phyloP scores from a whole-genome alignment of 2,888 invertebrate species.

The Calameuta filiformis region DNA sequence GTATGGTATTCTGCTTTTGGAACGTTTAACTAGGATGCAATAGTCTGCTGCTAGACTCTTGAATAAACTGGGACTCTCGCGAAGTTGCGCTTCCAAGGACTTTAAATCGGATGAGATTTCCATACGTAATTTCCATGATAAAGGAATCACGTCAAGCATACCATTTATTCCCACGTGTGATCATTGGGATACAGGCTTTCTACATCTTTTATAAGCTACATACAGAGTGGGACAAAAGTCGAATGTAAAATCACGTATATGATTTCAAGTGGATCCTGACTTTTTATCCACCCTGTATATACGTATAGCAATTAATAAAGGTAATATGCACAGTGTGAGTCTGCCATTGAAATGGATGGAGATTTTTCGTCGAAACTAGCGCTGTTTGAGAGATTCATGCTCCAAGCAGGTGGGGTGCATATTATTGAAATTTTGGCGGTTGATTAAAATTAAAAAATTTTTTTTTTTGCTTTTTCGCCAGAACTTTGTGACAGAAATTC shows the following conservation, averaged over 20 bases:
- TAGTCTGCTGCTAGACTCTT: not conserved
- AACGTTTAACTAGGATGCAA: not conserved
- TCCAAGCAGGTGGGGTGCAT: too few species aligned
- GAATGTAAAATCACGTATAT: not conserved
- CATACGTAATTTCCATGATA: not conserved
- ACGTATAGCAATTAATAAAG: too few species aligned
- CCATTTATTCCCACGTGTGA: not conserved
- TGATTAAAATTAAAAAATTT: too few species aligned
- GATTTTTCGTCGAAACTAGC: too few species aligned
- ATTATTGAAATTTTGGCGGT: too few species aligned
- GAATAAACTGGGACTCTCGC: not conserved
- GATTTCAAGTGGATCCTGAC: not conserved
- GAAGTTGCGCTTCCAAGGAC: not conserved
- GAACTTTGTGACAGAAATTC: not conserved
- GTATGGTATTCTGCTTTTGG: not conserved
- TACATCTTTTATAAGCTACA: not conserved
- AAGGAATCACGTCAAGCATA: not conserved
- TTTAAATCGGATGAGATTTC: not conserved
- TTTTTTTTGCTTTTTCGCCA: too few species aligned
- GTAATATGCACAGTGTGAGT: too few species aligned
- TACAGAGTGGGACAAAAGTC: not conserved
- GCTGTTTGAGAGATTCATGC: too few species aligned
- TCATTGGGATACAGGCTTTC: not conserved
- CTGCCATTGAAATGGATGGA: too few species aligned
- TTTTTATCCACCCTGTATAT: not conserved